Conservation (phyloP, 2,113 vertebrate genomes). For the Pteruthius melanotis region DNA sequence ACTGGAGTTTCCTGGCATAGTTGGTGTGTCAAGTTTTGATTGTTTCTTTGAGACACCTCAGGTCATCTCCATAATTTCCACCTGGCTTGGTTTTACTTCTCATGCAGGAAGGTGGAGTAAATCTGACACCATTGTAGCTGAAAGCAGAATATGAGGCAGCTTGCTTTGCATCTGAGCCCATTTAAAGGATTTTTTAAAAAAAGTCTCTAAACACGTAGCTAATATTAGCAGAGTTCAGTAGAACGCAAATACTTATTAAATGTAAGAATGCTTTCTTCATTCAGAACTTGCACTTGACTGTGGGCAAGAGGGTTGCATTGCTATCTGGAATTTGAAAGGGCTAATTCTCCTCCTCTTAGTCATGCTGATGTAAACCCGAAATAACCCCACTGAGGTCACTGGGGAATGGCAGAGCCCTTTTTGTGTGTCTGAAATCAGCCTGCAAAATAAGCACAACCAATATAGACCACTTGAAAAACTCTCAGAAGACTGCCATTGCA, state of each 20-base stretch:
- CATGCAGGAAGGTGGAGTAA: background rate
- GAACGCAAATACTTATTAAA: background rate
- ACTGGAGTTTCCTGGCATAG: background rate
- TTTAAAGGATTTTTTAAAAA: background rate
- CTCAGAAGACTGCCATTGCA: background rate
- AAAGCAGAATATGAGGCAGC: background rate
- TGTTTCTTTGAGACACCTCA: background rate
- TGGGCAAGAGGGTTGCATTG: background rate
- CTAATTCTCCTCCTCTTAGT: background rate
- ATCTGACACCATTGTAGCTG: background rate
- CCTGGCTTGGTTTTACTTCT: background rate
- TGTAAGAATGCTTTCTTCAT: background rate
- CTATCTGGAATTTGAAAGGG: background rate
- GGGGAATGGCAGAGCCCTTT: background rate
- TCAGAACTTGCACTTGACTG: background rate
- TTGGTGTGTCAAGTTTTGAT: background rate
- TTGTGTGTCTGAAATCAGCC: constrained; percentile 14
- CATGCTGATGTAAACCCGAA: constrained; percentile 1
- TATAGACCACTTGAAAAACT: background rate
- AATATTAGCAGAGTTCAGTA: background rate
- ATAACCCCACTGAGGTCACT: background rate
- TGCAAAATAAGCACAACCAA: background rate
- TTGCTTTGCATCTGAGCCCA: background rate
- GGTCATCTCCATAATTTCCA: background rate
- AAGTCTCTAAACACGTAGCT: background rate